phyloP scores from a whole-genome alignment of 2,113 vertebrate species.

The Ia io region DNA sequence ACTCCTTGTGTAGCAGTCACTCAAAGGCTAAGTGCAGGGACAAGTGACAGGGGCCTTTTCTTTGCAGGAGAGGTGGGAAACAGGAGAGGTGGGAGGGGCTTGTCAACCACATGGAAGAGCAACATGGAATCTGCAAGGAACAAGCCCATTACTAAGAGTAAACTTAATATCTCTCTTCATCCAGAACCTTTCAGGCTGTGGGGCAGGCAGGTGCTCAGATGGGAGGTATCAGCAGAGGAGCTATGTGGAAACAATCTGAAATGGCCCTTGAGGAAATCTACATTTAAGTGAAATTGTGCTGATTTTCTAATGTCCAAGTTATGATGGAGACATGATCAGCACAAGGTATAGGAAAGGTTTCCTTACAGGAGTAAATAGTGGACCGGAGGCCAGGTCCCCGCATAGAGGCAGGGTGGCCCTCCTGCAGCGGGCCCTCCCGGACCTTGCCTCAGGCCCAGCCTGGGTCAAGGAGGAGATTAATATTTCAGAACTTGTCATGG shows the following conservation, averaged over 20 bases:
- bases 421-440: background rate
- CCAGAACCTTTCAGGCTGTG: background rate
- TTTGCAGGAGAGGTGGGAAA: no score
- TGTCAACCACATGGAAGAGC: accelerated
- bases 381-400: accelerated
- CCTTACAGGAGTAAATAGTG: accelerated
- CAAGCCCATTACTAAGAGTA: background rate
- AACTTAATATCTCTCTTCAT: accelerated
- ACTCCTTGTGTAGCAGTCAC: accelerated
- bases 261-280: background rate
- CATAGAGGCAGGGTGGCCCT: background rate
- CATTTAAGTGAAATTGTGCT: background rate
- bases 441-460: conserved; percentile 54
- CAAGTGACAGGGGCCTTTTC: accelerated
- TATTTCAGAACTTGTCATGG: conserved; percentile 90
- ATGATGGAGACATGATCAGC: accelerated
- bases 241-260: background rate
- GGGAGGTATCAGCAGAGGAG: accelerated
- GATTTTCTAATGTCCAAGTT: background rate
- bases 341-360: accelerated
- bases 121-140: background rate
- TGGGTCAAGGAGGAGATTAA: conserved; percentile 85
- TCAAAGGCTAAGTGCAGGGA: accelerated
- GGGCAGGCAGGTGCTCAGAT: background rate
- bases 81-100: background rate